These are phyloP conservation scores for Drosophila fuyamai DNA, from an alignment of 1,140 invertebrate species.

Conservation along the genomic window DNA sequence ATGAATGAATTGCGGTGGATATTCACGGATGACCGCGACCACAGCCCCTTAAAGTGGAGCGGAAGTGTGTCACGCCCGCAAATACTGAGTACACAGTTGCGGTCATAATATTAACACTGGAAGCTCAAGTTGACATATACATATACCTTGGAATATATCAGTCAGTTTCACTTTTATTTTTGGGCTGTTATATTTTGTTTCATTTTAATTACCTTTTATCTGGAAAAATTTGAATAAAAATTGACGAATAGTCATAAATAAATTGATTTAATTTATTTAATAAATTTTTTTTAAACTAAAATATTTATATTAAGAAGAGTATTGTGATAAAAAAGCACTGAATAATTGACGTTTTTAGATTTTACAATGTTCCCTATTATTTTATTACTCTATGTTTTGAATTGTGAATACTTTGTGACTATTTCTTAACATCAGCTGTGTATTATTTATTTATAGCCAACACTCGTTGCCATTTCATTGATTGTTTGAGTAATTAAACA, in stretches of 20 bases:
- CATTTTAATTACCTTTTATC: too few species aligned
- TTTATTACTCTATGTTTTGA: neutral
- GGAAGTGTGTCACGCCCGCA: constrained; percentile 28
- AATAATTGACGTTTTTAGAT: too few species aligned
- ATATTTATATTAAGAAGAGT: too few species aligned
- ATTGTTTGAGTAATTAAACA: constrained; percentile 49
- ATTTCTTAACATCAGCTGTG: neutral
- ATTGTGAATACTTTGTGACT: neutral
- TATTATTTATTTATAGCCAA: neutral
- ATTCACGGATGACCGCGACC: constrained; percentile 12
- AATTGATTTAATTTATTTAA: too few species aligned
- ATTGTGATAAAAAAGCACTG: too few species aligned
- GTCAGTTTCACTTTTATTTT: too few species aligned
- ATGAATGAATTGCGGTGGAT: constrained; percentile 24
- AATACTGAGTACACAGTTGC: constrained; percentile 8
- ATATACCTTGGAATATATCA: too few species aligned
- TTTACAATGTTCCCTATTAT: neutral
- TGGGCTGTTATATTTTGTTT: too few species aligned
- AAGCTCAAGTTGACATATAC: neutral
- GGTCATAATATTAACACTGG: constrained; percentile 21
- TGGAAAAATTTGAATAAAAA: too few species aligned
- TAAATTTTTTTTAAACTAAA: too few species aligned
- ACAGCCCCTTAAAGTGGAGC: constrained; percentile 24
- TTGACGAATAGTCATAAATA: too few species aligned
- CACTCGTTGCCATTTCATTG: constrained; percentile 2